Evolutionary conservation across 2,888 invertebrate species (phyloP), one percentile per base, ranked within the genome.

Genomic region (Melitaea athalia): DNA sequence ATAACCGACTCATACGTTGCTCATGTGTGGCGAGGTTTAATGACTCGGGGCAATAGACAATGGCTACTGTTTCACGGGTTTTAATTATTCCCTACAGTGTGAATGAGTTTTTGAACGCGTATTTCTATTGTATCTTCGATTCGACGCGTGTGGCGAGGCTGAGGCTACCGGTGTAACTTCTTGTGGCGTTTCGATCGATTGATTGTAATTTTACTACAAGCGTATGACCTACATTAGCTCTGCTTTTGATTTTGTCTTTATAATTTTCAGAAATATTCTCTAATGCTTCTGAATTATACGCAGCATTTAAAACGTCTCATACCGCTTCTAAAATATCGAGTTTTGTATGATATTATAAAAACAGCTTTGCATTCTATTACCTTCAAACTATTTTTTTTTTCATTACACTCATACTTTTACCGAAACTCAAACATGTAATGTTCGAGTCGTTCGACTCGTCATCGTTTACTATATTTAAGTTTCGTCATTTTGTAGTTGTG

Each of bases 71-170:
- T 67, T 64, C 62, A 59, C 57, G 50, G 62, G 12, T 63, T 59
- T 69, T 71, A 68, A 72, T 73, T 73, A 72, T 67, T 68, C 38
- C 63, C 52, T 60, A 52, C 31, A 14, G 64, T 64, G 68, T 69
- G 47, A 69, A 68, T 64, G 47, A 47, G 50, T 55, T 60, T 47
- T 50, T 14, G 43, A 55, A 53, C 43, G 55, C 12, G n/a, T 11
- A n/a, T 43, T 61, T 42, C 64, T 64, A 59, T 67, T 47, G 47
- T 65, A 50, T 47, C 33, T 17, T 1, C 47, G 33, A n/a, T 12
- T 33, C 7, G 43, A 38, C 24, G 49, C 60, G 53, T 67, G 67
- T 52, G 49, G 59, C n/a, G n/a, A 5, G 3, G 33, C 55, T 38
- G 15, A 57, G 42, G 42, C 15, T 42, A 43, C 38, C 38, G 8